Evolutionary conservation across 2,888 invertebrate genomes (phyloP).

Genomic region (Heliconius sara): DNA sequence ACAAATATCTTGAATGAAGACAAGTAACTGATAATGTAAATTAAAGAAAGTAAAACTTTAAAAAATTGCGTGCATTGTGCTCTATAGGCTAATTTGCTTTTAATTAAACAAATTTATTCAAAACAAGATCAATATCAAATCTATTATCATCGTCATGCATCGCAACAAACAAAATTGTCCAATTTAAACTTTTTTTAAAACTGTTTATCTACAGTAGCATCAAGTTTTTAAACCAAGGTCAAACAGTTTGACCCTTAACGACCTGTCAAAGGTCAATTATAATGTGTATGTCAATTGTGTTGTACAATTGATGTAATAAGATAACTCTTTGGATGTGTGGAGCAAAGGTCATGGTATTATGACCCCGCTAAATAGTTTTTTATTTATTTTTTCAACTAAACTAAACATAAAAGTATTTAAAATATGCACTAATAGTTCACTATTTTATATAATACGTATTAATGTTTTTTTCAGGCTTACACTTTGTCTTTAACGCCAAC

Average conservation of each 20-base stretch:
- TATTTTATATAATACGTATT: too few species aligned
- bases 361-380: neutral
- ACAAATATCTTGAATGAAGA: too few species aligned
- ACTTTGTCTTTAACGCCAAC: neutral
- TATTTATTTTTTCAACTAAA: neutral
- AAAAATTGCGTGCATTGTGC: too few species aligned
- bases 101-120: too few species aligned
- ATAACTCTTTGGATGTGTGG: slow-evolving; percentile 9
- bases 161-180: too few species aligned
- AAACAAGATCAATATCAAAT: too few species aligned
- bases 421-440: neutral
- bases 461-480: neutral
- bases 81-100: too few species aligned
- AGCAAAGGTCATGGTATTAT: neutral
- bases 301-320: slow-evolving; percentile 34
- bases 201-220: slow-evolving; percentile 3
- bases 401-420: neutral
- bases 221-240: slow-evolving; percentile 1
- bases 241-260: slow-evolving; percentile 26
- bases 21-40: too few species aligned
- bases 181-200: too few species aligned
- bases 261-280: slow-evolving; percentile 36
- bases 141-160: too few species aligned
- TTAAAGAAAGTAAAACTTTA: too few species aligned
- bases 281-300: slow-evolving; percentile 34